Evolutionary conservation across 2,888 invertebrate species (phyloP).

Genomic region (Dermolepida albohirtum): DNA sequence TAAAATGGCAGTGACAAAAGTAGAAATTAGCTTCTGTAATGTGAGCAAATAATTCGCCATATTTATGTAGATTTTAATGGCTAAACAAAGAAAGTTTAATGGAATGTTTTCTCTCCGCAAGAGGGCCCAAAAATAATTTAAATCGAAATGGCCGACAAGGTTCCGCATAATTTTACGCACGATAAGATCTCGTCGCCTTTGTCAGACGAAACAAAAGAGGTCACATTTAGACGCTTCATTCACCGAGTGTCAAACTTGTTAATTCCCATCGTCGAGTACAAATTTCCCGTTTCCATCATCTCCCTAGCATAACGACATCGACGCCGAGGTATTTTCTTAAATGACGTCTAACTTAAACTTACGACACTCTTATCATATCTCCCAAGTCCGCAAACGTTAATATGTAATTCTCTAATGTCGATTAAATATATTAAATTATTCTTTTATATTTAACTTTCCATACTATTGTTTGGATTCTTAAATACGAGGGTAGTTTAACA

Average conservation of each 20-base stretch:
- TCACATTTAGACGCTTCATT: conserved; percentile 33
- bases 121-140: conserved; percentile 36
- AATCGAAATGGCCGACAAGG: conserved; percentile 34
- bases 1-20: conserved; percentile 3
- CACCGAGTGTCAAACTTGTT: conserved; percentile 30
- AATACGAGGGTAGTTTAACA: too few species aligned
- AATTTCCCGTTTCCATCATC: not conserved
- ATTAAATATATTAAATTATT: too few species aligned
- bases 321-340: not conserved
- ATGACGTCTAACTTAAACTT: conserved; percentile 5
- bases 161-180: conserved; percentile 34
- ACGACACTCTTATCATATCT: not conserved
- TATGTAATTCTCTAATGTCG: not conserved
- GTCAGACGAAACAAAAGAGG: conserved; percentile 34
- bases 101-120: conserved; percentile 25
- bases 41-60: conserved; percentile 29
- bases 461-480: too few species aligned
- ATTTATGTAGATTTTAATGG: conserved; percentile 34
- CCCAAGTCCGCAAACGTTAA: not conserved
- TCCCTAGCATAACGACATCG: too few species aligned
- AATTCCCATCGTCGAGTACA: conserved; percentile 16
- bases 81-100: conserved; percentile 35
- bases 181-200: conserved; percentile 37
- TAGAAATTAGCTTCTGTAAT: conserved; percentile 25
- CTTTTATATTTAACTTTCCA: too few species aligned